These are phyloP conservation scores for Crossocerus cetratus DNA, from an alignment of 2,888 invertebrate genomes.

Conservation along the genomic window DNA sequence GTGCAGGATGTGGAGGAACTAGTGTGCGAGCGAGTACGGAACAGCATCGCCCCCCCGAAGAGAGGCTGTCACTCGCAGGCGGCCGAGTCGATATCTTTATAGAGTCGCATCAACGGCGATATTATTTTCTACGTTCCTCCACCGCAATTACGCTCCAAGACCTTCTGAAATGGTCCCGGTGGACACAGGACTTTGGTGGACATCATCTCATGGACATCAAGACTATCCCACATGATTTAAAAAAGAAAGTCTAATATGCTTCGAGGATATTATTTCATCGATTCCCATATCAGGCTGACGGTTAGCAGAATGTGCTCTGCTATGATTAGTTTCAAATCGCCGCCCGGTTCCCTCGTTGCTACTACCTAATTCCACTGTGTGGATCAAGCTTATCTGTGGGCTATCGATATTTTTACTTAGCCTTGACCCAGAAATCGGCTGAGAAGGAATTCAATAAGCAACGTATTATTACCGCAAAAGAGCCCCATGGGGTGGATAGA, in stretches of 20 bases:
- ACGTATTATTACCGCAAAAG: slow-evolving; percentile 68
- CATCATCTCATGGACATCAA: no score
- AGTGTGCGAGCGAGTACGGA: slow-evolving; percentile 31
- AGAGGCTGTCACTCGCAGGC: slow-evolving; percentile 69
- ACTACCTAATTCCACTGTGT: neutral
- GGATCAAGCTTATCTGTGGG: neutral
- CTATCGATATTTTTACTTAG: slow-evolving; percentile 26
- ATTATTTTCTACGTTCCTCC: slow-evolving; percentile 63
- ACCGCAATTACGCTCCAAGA: slow-evolving; percentile 42
- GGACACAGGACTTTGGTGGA: no score
- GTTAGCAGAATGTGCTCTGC: no score
- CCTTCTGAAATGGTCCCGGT: neutral
- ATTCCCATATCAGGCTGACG: no score
- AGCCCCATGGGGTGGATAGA: slow-evolving; percentile 56
- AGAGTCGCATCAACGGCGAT: slow-evolving; percentile 66
- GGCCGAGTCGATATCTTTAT: slow-evolving; percentile 71
- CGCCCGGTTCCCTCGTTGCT: neutral
- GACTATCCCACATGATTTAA: no score
- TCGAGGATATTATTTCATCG: no score
- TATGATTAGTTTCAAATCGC: neutral
- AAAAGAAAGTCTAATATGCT: no score
- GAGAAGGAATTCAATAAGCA: slow-evolving; percentile 67
- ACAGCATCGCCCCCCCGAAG: slow-evolving; percentile 61
- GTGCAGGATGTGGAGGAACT: slow-evolving; percentile 46
- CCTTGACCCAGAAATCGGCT: slow-evolving; percentile 61